Evolutionary conservation across 1,140 invertebrate genomes (phyloP).

Genomic region (Drosophila setifemur): DNA sequence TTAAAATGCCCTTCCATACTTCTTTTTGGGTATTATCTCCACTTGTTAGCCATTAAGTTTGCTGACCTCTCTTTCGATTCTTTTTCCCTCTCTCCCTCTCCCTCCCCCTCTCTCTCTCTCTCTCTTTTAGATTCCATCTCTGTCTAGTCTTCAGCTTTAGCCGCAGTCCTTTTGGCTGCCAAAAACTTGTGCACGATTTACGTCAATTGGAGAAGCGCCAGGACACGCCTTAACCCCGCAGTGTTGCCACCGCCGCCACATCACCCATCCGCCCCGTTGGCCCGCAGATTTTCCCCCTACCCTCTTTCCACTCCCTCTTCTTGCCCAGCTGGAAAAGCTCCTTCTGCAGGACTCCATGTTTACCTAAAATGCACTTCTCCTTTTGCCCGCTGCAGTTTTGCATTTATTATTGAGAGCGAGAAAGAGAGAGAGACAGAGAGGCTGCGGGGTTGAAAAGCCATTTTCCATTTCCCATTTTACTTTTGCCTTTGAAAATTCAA

Average conservation of each 20-base stretch:
- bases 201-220: conserved; percentile 70
- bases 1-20: no score
- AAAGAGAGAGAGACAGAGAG: background rate
- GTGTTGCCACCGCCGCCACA: background rate
- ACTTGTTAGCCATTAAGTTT: conserved; percentile 28
- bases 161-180: conserved; percentile 69
- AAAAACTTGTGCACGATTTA: conserved; percentile 75
- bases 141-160: conserved; percentile 41
- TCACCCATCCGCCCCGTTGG: background rate
- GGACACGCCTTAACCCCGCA: conserved; percentile 47
- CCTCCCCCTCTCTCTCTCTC: background rate
- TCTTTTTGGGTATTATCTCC: background rate
- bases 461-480: conserved; percentile 61
- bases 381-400: conserved; percentile 55
- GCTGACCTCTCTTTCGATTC: conserved; percentile 50
- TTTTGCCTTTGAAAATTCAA: conserved; percentile 30
- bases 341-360: conserved; percentile 44
- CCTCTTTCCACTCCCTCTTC: background rate
- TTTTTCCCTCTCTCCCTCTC: background rate
- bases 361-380: conserved; percentile 71
- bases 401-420: conserved; percentile 61
- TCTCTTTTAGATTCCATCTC: background rate
- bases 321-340: background rate
- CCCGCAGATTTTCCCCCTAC: background rate
- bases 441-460: conserved; percentile 13